Evolutionary conservation across 2,888 invertebrate species (phyloP).

Genomic region (Parelbella ahira): DNA sequence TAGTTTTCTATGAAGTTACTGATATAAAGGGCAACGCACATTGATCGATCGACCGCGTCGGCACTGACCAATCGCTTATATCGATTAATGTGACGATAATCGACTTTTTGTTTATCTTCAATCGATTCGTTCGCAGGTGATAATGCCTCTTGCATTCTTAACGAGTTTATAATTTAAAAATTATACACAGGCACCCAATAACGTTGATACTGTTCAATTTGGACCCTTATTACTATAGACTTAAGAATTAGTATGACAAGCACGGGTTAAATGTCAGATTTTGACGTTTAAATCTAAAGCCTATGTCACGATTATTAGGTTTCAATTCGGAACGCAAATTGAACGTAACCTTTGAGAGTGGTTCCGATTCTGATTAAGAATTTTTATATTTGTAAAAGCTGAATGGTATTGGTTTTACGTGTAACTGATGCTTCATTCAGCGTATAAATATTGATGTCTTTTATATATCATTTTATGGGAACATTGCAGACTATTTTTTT

Average conservation of each 20-base stretch:
- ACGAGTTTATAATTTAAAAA: constrained; percentile 20
- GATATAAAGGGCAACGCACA: constrained; percentile 15
- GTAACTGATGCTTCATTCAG: constrained; percentile 21
- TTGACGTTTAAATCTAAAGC: constrained; percentile 10
- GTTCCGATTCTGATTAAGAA: constrained; percentile 18
- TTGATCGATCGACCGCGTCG: constrained; percentile 15
- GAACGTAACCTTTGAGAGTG: constrained; percentile 9
- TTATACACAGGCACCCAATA: background rate
- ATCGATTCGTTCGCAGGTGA: constrained; percentile 48
- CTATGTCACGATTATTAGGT: constrained; percentile 6
- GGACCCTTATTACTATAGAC: background rate
- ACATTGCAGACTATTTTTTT: too few relatives aligned
- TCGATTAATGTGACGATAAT: constrained; percentile 57
- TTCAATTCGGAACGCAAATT: constrained; percentile 7
- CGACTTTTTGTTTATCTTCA: constrained; percentile 35
- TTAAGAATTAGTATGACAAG: background rate
- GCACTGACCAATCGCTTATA: constrained; percentile 41
- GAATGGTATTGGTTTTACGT: constrained; percentile 21
- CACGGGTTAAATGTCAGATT: constrained; percentile 1
- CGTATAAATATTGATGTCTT: too few relatives aligned
- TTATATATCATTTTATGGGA: too few relatives aligned
- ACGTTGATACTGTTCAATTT: background rate
- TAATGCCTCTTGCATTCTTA: constrained; percentile 32
- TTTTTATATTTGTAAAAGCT: constrained; percentile 20
- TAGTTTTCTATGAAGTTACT: constrained; percentile 10